Base-by-base conservation (phyloP, 2,888 invertebrate species). In the Mesoligia furuncula region DNA sequence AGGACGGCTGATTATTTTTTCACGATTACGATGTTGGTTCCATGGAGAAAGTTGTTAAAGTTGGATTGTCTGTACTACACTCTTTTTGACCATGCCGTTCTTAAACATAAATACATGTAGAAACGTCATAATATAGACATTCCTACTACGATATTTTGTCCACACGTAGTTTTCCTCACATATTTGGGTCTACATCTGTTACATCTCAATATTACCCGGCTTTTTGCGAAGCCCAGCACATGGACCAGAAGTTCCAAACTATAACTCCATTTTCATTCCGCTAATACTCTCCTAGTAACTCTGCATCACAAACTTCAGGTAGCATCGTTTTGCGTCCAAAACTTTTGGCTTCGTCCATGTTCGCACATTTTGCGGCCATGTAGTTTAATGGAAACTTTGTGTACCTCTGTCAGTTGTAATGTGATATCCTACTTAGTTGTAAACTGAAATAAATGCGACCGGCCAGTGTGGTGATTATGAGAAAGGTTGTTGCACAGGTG, bases 331-430 rank as follows among this genome's bases (percentile, higher is more conserved):
- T 78, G 77, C 61, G 71, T 70, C 70, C 48, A 24, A 75, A 86
- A 88, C 73, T 85, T 87, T 73, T 45, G 62, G 57, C 51, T 73
- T 51, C 68, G 62, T 45, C 45, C 71, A n/a, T 74, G 79, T 79
- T 86, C 70, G 64, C 81, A 80, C 81, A 81, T 86, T 89, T 86
- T 79, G 83, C 75, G 75, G 79, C 62, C 74, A 72, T 80, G 80
- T 84, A 73, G 84, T 81, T 77, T 81, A 87, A 81, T 84, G 84
- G 83, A 79, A 87, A 87, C 71, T 87, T 79, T 73, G 80, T 81
- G 81, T 81, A 66, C 69, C 75, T 85, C 84, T 84, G 82, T 73
- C 68, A 77, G 73, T 74, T 64, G 84, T 83, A 84, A 89, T 85
- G 79, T 64, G 73, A 88, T 86, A 81, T 79, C 36, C 51, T 75